Evolutionary conservation across 2,797 vertebrate species (phyloP).

Genomic region (Natrix natrix): DNA sequence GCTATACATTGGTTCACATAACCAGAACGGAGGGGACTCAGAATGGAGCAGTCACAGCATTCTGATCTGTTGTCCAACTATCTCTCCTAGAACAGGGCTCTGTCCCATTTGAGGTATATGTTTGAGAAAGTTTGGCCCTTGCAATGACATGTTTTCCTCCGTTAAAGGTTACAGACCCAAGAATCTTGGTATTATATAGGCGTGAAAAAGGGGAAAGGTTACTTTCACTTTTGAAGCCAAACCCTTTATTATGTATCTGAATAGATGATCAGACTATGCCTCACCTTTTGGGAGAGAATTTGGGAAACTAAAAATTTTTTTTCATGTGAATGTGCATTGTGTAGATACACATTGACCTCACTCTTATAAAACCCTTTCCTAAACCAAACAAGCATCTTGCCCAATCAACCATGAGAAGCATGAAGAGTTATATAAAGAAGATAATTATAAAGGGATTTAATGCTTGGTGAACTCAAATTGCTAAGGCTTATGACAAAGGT

Average conservation of each 20-base stretch:
- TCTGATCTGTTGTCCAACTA: background rate
- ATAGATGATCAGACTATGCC: background rate
- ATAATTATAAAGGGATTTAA: conserved; percentile 74
- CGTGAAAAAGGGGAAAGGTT: background rate
- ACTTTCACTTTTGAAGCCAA: background rate
- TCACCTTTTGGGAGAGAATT: background rate
- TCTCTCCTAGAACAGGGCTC: background rate
- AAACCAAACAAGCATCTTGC: conserved; percentile 57
- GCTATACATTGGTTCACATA: background rate
- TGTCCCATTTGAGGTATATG: background rate
- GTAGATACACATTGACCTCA: conserved; percentile 43
- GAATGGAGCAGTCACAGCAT: background rate
- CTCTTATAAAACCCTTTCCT: conserved; percentile 62
- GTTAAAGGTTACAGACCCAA: background rate
- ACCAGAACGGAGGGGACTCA: background rate
- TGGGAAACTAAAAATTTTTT: background rate
- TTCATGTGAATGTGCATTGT: background rate
- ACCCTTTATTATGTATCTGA: background rate
- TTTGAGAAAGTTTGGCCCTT: background rate
- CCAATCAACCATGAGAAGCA: conserved; percentile 63
- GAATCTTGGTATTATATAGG: background rate
- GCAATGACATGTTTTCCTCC: background rate
- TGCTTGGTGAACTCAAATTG: conserved; percentile 58
- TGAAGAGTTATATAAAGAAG: conserved; percentile 70
- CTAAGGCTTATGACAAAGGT: conserved; percentile 53